Evolutionary conservation across 2,113 vertebrate species (phyloP).

Genomic region (Urocynchramus pylzowi): DNA sequence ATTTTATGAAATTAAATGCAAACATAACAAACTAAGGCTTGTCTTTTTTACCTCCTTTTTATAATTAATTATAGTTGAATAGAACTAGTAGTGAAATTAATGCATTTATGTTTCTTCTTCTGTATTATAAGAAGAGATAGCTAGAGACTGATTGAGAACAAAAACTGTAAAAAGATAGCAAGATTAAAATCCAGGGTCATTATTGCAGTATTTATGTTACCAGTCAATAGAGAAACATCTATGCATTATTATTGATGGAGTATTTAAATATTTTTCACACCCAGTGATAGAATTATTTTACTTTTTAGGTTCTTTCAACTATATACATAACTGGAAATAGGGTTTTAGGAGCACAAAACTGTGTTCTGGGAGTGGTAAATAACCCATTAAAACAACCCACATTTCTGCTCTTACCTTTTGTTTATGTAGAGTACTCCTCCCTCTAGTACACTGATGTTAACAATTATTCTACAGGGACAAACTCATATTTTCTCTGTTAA

Average conservation of each 20-base stretch:
- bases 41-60: neutral
- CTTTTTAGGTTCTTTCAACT: neutral
- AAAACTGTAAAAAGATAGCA: neutral
- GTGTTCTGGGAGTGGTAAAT: neutral
- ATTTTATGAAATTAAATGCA: neutral
- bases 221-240: neutral
- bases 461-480: neutral
- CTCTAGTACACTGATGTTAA: neutral
- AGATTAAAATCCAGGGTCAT: neutral
- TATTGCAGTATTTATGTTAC: neutral
- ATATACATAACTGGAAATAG: neutral
- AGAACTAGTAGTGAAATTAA: neutral
- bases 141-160: neutral
- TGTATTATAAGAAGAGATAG: neutral
- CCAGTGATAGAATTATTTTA: neutral
- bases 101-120: neutral
- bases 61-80: neutral
- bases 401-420: neutral
- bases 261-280: neutral
- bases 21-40: neutral
- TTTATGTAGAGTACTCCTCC: neutral
- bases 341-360: neutral
- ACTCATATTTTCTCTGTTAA: neutral
- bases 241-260: neutral
- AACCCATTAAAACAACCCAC: neutral